phyloP scores from a whole-genome alignment of 1,140 invertebrate species.

The Dreissena polymorpha region DNA sequence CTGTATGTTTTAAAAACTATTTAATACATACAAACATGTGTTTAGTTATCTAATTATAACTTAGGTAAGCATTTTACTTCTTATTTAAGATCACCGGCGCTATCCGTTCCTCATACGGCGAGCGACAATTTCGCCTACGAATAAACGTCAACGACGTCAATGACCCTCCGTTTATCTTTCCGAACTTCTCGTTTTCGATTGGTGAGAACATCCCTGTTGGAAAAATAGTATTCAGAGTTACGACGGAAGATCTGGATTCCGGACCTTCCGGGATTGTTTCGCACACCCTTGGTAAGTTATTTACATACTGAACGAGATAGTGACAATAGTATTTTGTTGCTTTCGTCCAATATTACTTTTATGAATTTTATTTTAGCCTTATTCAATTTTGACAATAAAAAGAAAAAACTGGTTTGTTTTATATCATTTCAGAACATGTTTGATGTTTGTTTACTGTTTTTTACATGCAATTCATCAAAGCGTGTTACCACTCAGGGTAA shows the following conservation, averaged over 20 bases:
- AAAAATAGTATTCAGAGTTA: background rate
- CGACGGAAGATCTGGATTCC: conserved; percentile 22
- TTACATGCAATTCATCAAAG: too few relatives aligned
- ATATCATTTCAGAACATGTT: too few relatives aligned
- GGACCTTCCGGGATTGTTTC: conserved; percentile 25
- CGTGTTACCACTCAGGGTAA: too few relatives aligned
- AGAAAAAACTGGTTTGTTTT: too few relatives aligned
- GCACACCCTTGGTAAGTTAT: background rate
- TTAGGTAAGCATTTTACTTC: too few relatives aligned
- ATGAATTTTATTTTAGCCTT: too few relatives aligned
- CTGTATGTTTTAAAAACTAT: too few relatives aligned
- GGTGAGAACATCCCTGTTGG: conserved; percentile 1
- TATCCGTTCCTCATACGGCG: conserved; percentile 17
- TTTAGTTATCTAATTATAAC: too few relatives aligned
- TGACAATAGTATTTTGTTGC: background rate
- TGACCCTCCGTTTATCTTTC: conserved; percentile 16
- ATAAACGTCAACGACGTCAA: conserved; percentile 31
- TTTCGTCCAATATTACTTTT: background rate
- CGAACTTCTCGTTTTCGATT: background rate
- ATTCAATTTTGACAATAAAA: too few relatives aligned
- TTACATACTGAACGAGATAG: too few relatives aligned
- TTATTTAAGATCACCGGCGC: background rate
- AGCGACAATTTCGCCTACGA: background rate
- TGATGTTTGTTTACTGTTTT: too few relatives aligned
- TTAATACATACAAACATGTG: too few relatives aligned